Evolutionary conservation across 2,113 vertebrate genomes (phyloP).

Genomic region (Mirounga angustirostris): DNA sequence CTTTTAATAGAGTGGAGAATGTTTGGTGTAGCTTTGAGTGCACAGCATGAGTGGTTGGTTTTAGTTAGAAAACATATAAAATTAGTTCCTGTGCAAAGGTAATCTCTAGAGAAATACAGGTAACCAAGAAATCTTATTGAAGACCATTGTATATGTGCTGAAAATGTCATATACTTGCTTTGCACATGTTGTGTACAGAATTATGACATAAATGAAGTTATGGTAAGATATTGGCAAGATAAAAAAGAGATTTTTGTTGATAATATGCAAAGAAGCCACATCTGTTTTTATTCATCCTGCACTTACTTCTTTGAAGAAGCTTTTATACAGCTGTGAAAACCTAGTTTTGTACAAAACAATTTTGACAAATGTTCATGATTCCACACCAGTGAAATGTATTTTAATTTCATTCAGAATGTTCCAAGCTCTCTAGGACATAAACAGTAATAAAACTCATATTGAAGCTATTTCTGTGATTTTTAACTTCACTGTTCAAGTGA

Average conservation of each 20-base stretch:
- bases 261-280: slow-evolving; percentile 74
- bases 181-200: slow-evolving; percentile 13
- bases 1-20: slow-evolving; percentile 66
- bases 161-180: background rate
- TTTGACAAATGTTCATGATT: slow-evolving; percentile 82
- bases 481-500: slow-evolving; percentile 48
- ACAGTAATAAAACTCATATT: slow-evolving; percentile 71
- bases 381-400: slow-evolving; percentile 70
- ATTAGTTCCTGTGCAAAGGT: slow-evolving; percentile 66
- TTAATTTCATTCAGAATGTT: slow-evolving; percentile 78
- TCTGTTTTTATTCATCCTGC: slow-evolving; percentile 77
- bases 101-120: slow-evolving; percentile 61
- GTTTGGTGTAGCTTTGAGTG: slow-evolving; percentile 62
- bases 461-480: slow-evolving; percentile 68
- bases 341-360: slow-evolving; percentile 77
- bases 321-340: slow-evolving; percentile 82
- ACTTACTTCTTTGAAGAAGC: slow-evolving; percentile 71
- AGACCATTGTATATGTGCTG: background rate
- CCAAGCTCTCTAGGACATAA: slow-evolving; percentile 59
- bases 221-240: slow-evolving; percentile 45
- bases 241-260: slow-evolving; percentile 71
- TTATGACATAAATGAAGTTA: slow-evolving; percentile 62
- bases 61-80: slow-evolving; percentile 66
- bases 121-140: background rate
- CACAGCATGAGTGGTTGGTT: slow-evolving; percentile 60